Conservation (phyloP, 2,797 vertebrate species). For the Rhabdophis nuchalis region DNA sequence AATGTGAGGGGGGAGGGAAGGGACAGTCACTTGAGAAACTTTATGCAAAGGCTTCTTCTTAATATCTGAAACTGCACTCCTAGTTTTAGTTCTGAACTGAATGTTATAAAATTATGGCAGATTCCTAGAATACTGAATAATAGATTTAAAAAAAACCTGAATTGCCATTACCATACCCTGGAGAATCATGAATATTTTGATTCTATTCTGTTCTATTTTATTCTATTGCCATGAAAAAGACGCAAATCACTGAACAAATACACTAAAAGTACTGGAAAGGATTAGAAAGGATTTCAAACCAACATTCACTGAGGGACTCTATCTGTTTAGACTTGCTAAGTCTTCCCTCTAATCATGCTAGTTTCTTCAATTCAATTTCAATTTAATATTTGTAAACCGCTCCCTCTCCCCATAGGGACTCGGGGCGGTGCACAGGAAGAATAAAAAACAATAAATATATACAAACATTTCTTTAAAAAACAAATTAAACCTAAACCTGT, state of each 20-base stretch:
- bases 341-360: not conserved
- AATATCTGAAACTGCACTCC: not conserved
- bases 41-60: not conserved
- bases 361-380: no score
- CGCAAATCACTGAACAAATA: not conserved
- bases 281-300: not conserved
- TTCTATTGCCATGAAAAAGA: not conserved
- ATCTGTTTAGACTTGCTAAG: not conserved
- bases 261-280: not conserved
- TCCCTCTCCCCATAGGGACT: no score
- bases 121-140: not conserved
- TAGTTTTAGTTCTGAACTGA: not conserved
- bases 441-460: no score
- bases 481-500: no score
- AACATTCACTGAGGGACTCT: not conserved
- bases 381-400: no score
- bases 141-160: not conserved
- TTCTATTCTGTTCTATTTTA: no score
- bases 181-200: not conserved
- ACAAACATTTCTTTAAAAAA: no score
- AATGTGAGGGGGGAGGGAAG: not conserved
- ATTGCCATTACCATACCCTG: not conserved
- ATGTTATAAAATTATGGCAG: not conserved
- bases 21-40: not conserved
- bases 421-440: no score